Base-by-base conservation (phyloP, 2,113 vertebrate genomes). In the Brienomyrus longianalis region DNA sequence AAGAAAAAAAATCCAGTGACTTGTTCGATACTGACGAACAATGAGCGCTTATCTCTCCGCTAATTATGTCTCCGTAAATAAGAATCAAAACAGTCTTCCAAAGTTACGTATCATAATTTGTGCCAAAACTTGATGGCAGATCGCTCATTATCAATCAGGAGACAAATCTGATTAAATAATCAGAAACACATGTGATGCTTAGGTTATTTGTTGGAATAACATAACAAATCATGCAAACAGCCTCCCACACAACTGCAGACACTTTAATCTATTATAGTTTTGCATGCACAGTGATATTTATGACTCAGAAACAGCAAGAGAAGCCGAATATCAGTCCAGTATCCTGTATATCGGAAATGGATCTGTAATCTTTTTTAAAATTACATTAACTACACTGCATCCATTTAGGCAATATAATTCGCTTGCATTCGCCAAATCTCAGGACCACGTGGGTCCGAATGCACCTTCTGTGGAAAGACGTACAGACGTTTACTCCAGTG, bases 41-140 rank as follows among this genome's bases (percentile, higher is more conserved):
- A 45, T 47, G 88, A 50, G 89, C 13, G 0, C 35, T 89, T 51
- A 89, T 89, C 45, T 48, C 52, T 70, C 45, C 0, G 35, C 43
- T 48, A 70, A 47, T 70, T 88, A 50, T 83, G 47, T 84, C 83
- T 89, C 77, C 50, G 39, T 85, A 83, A 56, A 85, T 45, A 62
- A 62, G n/a, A 89, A 45, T 85, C 19, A 89, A 84, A 84, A 23
- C 77, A 3, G 7, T 80, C 48, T 89, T 52, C 21, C 48, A 89
- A 89, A 83, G 51, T 23, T 52, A 89, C 80, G 35, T 43, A 47
- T 89, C 88, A 89, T 52, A 54, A 35, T 89, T 89, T 43, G 77
- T 54, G 48, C 31, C 11, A 51, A 5, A 83, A 56, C 19, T 47
- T 39, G 9, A 89, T 56, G 74, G 35, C 39, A 9, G 9, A 31